phyloP scores from a whole-genome alignment of 2,797 vertebrate genomes.

The Syngnathus acus region DNA sequence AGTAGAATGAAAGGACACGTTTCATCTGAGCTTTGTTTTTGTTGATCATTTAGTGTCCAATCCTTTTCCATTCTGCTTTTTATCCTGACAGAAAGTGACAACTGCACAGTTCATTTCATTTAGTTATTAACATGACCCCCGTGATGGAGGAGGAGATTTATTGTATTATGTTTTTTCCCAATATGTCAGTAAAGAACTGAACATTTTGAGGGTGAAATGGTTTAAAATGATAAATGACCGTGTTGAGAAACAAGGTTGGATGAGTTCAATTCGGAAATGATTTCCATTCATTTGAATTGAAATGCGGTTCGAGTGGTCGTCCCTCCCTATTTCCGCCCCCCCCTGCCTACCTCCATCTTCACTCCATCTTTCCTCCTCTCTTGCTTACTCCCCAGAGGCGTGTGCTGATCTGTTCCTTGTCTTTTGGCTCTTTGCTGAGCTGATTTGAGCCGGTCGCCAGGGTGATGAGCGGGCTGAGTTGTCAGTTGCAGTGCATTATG shows the following conservation, averaged over 20 bases:
- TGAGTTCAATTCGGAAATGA: too few species aligned
- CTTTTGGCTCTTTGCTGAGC: slow-evolving; percentile 1
- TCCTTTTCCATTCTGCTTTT: too few species aligned
- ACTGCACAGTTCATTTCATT: too few species aligned
- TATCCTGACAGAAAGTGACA: too few species aligned
- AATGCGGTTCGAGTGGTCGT: not conserved
- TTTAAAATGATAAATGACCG: not conserved
- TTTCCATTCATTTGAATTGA: not conserved
- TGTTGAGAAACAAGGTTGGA: not conserved
- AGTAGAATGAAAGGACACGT: too few species aligned
- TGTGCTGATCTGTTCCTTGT: not conserved
- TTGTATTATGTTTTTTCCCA: too few species aligned
- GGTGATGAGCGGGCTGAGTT: not conserved
- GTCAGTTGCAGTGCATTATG: not conserved
- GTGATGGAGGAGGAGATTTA: too few species aligned
- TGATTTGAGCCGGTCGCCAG: not conserved
- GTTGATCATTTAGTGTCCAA: too few species aligned
- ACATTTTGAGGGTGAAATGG: not conserved
- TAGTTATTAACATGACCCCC: too few species aligned
- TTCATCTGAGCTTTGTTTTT: too few species aligned
- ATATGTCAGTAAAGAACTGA: not conserved
- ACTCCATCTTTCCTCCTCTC: not conserved
- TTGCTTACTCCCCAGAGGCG: not conserved
- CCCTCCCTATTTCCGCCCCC: not conserved
- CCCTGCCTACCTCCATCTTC: not conserved